These are phyloP conservation scores for Ceyx erithaca DNA, from an alignment of 2,797 vertebrate species.

Conservation along the genomic window DNA sequence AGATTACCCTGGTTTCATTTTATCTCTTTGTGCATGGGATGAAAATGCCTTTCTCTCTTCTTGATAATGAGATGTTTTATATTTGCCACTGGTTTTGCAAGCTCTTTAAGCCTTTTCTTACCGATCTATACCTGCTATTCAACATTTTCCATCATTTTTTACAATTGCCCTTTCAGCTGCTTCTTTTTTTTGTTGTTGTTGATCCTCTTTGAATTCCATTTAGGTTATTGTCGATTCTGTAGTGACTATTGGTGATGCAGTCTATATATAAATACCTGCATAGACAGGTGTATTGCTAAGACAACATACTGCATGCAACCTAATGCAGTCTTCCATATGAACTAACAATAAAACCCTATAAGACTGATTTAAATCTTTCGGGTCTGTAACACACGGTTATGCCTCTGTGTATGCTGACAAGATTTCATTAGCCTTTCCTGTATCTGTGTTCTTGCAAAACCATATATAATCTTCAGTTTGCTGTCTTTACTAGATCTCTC, in stretches of 20 bases:
- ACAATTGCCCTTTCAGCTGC: neutral
- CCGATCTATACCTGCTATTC: neutral
- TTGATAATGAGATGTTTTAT: neutral
- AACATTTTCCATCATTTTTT: neutral
- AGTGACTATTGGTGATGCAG: neutral
- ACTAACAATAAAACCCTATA: neutral
- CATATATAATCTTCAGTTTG: constrained; percentile 50
- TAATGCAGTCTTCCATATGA: neutral
- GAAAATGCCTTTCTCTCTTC: neutral
- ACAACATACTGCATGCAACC: neutral
- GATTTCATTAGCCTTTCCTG: constrained; percentile 51
- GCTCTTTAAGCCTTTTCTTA: neutral
- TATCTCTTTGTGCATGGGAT: neutral
- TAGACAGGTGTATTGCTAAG: neutral
- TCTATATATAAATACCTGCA: neutral
- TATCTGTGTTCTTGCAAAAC: neutral
- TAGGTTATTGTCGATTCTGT: neutral
- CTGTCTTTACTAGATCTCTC: constrained; percentile 50
- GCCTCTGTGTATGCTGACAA: constrained; percentile 35
- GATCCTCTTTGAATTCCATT: neutral
- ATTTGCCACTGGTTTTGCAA: neutral
- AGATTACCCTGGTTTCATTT: neutral
- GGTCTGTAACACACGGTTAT: constrained; percentile 31
- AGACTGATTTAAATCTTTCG: neutral
- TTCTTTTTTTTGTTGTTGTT: neutral